phyloP scores from a whole-genome alignment of 2,797 vertebrate species.

The Columba guinea region DNA sequence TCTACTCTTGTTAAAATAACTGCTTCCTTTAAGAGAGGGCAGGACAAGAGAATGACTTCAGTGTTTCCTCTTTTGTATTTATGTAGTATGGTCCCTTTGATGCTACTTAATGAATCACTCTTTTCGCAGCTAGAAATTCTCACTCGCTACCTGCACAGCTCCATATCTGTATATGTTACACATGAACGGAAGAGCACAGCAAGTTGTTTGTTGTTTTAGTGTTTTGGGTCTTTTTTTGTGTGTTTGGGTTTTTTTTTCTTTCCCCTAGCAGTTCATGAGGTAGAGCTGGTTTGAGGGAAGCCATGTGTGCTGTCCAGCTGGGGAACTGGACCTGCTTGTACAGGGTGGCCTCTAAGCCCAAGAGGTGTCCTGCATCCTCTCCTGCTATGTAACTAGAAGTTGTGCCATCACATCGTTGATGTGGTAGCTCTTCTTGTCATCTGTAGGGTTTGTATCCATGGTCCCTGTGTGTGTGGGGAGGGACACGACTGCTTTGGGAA shows the following conservation, averaged over 20 bases:
- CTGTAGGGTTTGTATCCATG: fast-evolving
- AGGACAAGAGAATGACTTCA: not conserved
- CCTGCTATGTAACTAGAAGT: not conserved
- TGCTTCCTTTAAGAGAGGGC: not conserved
- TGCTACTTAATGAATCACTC: not conserved
- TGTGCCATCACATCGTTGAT: fast-evolving
- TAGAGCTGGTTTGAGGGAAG: not conserved
- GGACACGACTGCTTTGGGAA: fast-evolving
- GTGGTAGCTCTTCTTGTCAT: not conserved
- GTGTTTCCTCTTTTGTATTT: not conserved
- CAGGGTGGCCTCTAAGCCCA: fast-evolving
- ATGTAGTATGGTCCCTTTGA: not conserved
- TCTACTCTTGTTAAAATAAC: not conserved
- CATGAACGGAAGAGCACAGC: not conserved
- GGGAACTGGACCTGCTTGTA: not conserved
- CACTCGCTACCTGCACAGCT: not conserved
- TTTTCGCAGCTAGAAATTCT: not conserved
- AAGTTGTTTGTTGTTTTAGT: not conserved
- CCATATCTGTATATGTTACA: not conserved
- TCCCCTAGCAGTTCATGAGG: not conserved
- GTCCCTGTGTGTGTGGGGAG: fast-evolving
- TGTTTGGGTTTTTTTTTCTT: not conserved
- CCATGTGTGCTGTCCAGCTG: not conserved
- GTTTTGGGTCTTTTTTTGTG: too few species aligned
- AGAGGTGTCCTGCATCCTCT: fast-evolving